These are phyloP conservation scores for Drosophila limbata DNA, from an alignment of 2,888 invertebrate species.

Conservation along the genomic window DNA sequence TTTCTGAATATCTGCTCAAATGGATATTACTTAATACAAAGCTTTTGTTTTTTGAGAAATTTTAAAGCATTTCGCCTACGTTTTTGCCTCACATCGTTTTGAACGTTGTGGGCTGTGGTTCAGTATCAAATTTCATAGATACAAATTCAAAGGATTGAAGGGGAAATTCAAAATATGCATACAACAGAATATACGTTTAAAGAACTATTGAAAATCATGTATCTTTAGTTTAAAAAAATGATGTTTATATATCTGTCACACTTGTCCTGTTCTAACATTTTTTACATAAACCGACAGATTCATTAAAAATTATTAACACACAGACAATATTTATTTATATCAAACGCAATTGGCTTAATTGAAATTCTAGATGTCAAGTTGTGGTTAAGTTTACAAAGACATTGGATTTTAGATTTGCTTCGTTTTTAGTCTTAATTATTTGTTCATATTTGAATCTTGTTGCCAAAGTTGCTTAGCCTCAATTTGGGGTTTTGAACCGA, in stretches of 20 bases:
- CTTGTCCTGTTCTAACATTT: constrained; percentile 9
- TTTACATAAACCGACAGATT: not conserved
- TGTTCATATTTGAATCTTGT: constrained; percentile 29
- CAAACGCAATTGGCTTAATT: constrained; percentile 40
- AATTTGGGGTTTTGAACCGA: constrained; percentile 51
- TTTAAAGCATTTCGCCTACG: constrained; percentile 35
- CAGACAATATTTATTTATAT: constrained; percentile 18
- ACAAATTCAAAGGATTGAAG: not conserved
- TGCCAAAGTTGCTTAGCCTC: constrained; percentile 67
- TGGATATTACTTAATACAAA: constrained; percentile 75
- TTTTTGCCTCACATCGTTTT: constrained; percentile 36
- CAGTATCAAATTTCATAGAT: constrained; percentile 61
- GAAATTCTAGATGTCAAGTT: constrained; percentile 67
- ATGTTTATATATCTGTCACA: not conserved
- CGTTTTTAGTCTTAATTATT: constrained; percentile 22
- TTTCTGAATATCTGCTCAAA: constrained; percentile 47
- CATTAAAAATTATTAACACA: not conserved
- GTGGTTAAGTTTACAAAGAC: constrained; percentile 67
- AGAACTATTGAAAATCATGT: not conserved
- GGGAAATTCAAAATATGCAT: not conserved
- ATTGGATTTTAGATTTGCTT: constrained; percentile 34
- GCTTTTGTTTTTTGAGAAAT: constrained; percentile 56
- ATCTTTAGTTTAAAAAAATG: not conserved
- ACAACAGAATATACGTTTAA: not conserved
- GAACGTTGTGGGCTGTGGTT: constrained; percentile 33